Evolutionary conservation across 2,797 vertebrate species (phyloP), one percentile per base, ranked within the genome.

Genomic region (Menidia menidia): DNA sequence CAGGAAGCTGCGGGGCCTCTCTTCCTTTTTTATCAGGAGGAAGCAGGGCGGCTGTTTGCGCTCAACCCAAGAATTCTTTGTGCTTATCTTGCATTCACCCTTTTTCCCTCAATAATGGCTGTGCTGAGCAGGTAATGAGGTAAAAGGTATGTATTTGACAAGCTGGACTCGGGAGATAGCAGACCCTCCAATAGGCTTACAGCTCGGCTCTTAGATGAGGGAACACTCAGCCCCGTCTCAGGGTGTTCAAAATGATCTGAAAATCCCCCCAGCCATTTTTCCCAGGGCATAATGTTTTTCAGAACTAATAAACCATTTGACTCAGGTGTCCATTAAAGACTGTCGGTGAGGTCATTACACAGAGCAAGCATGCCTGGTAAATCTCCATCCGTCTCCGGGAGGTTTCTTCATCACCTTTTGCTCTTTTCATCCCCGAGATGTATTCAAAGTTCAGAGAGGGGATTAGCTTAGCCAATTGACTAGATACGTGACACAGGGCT

Each of bases 1-100:
- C 86, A 88, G 91, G 89, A 91, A 89, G 85, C 86, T 41, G 73
- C 80, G 75, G 63, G 81, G 77, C 86, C 75, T 71, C 73, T 70
- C 81, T 78, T 89, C 79, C 82, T 75, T 90, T 90, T 92, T 93
- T 93, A 95, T 94, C 93, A 77, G 78, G 77, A 92, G 91, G 93
- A 94, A 93, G 84, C 93, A 94, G 91, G 77, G 85, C 16, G 67
- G 53, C 82, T 92, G 90, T 92, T 91, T 90, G 73, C 73, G 87
- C 86, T 83, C 83, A 73, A 74, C 77, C 85, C 77, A 87, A 89
- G 82, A 77, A 88, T 86, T 88, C 82, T 85, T 91, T 85, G 79
- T 81, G 85, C 90, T 93, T 93, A 92, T 93, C 92, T 90, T 31
- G 78, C 71, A 1, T 83, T 90, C 71, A 75, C 80, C 81, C 78